Conservation (phyloP, 2,797 vertebrate species). For the Thripadectes ignobilis region DNA sequence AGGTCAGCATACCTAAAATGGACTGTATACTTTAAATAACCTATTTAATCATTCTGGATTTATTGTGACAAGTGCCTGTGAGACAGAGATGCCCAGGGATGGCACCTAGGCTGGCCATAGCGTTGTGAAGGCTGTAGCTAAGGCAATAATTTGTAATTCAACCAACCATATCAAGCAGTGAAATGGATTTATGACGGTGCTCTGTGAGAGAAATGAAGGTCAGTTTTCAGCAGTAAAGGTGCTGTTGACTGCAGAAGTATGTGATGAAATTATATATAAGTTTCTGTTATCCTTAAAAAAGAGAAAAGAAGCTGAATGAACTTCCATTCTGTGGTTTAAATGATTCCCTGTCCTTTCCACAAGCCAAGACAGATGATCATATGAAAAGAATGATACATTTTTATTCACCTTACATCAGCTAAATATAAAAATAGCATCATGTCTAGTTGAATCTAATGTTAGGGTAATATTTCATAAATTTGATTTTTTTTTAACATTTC, state of each 20-base stretch:
- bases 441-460: neutral
- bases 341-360: neutral
- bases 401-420: neutral
- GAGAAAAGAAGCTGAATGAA: conserved; percentile 9
- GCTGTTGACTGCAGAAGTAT: conserved; percentile 46
- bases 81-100: neutral
- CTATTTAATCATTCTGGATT: conserved; percentile 48
- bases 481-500: neutral
- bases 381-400: neutral
- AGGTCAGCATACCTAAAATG: conserved; percentile 13
- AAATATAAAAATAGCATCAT: neutral
- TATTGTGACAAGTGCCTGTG: neutral
- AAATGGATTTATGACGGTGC: conserved; percentile 68
- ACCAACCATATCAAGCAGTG: conserved; percentile 57
- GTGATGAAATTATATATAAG: conserved; percentile 57
- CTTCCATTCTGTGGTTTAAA: neutral
- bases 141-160: conserved; percentile 69
- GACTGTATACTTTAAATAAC: conserved; percentile 51
- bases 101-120: neutral
- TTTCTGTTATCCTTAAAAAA: conserved; percentile 24
- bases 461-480: neutral
- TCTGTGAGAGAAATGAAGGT: conserved; percentile 66
- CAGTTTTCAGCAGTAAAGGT: conserved; percentile 53
- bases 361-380: neutral
- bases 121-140: neutral